phyloP scores from a whole-genome alignment of 2,797 vertebrate species.

The Staurois parvus region DNA sequence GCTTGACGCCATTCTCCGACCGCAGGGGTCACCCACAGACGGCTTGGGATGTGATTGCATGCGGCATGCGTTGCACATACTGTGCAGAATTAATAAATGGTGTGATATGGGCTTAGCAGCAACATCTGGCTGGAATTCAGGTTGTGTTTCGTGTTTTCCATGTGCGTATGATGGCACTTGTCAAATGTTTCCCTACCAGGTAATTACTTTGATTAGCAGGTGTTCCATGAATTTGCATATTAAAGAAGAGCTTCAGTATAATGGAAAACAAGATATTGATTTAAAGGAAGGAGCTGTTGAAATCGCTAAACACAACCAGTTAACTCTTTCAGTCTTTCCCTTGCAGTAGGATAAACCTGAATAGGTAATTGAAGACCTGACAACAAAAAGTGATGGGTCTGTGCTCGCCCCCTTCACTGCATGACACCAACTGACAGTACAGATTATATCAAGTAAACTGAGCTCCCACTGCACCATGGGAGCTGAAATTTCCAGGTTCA shows the following conservation, averaged over 20 bases:
- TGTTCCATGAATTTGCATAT: constrained; percentile 46
- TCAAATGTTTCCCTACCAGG: constrained; percentile 30
- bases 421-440: no score
- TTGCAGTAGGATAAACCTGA: no score
- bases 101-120: constrained; percentile 21
- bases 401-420: no score
- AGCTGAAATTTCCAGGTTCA: no score
- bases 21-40: constrained; percentile 3
- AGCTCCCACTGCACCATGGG: no score
- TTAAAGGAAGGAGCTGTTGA: no score
- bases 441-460: no score
- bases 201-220: constrained; percentile 56
- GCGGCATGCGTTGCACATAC: constrained; percentile 1
- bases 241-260: neutral
- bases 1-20: neutral
- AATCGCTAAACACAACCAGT: no score
- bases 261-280: no score
- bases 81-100: constrained; percentile 16
- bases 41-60: constrained; percentile 24
- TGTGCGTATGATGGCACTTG: constrained; percentile 1
- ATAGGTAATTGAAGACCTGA: no score
- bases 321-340: no score
- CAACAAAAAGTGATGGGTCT: no score
- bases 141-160: neutral
- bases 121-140: constrained; percentile 31